Base-by-base conservation (phyloP, 1,140 invertebrate genomes). In the Neomicropteryx cornuta region DNA sequence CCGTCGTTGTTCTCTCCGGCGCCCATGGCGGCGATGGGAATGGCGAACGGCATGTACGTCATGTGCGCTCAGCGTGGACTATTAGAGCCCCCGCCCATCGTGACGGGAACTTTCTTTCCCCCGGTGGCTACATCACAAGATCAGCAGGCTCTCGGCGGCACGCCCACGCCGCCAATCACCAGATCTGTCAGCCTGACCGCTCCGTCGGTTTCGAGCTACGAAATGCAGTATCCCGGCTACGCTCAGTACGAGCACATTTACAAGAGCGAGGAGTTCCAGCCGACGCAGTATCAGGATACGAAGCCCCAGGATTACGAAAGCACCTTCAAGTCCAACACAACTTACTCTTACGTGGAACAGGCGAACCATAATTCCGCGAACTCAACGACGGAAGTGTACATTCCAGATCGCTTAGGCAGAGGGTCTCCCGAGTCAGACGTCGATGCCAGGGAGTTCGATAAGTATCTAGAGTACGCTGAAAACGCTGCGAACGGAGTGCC, bases 41-140 rank as follows among this genome's bases (percentile, higher is more conserved):
- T 85, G 66, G 80, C 81, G 1, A 85, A 87, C 46, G 84, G 83
- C 8, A 83, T 88, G 79, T 85, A 87, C 60, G 83, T 87, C 28
- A 87, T 84, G 66, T 86, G 83, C 58, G 83, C 81, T 30, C 86
- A 83, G 57, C 78, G 80, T 33, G 82, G 80, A 30, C 69, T 81
- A 36, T 72, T 83, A 14, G 81, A 84, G 51, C 80, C 83, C 44
- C 78, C 80, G 0, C 81, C 82, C 36, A 70, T 83, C 5, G 76
- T 79, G 0, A 84, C 81, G n/a, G 83, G 83, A 13, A 87, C 84
- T 19, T 88, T 85, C 65, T 87, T 85, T 59, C 84, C 84, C 10
- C 84, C 84, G 1, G 79, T 87, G 1, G 82, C 83, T 1, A 83
- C 81, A 6, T 77, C 79, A 13, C 81, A 84, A 51, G 81, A 85